Evolutionary conservation across 2,888 invertebrate genomes (phyloP).

Genomic region (Fissipunctia ypsillon): DNA sequence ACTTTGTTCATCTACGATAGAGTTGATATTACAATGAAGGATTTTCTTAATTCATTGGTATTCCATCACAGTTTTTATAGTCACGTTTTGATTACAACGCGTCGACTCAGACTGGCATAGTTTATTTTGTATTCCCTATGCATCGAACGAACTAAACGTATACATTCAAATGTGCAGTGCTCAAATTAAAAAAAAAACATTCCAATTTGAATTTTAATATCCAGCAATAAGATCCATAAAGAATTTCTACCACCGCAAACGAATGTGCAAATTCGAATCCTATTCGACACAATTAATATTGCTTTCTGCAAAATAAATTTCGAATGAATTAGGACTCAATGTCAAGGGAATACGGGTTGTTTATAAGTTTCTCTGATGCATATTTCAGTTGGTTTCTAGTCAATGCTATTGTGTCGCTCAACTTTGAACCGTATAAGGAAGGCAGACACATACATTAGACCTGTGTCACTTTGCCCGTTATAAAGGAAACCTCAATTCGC

Average conservation of each 20-base stretch:
- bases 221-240: constrained; percentile 25
- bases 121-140: constrained; percentile 77
- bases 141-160: constrained; percentile 72
- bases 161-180: constrained; percentile 62
- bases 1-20: neutral
- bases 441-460: constrained; percentile 60
- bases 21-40: constrained; percentile 25
- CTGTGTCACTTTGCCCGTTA: constrained; percentile 74
- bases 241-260: constrained; percentile 11
- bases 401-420: constrained; percentile 75
- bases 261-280: constrained; percentile 49
- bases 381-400: constrained; percentile 59
- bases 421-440: constrained; percentile 80
- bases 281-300: constrained; percentile 60
- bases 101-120: constrained; percentile 59
- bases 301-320: constrained; percentile 44
- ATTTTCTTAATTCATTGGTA: constrained; percentile 70
- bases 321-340: constrained; percentile 59
- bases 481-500: constrained; percentile 55
- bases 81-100: constrained; percentile 73
- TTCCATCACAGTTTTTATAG: constrained; percentile 78
- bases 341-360: constrained; percentile 49
- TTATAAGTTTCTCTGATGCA: constrained; percentile 37
- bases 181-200: constrained; percentile 16
- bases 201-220: constrained; percentile 51